These are phyloP conservation scores for Himalopsyche japonica DNA, from an alignment of 2,888 invertebrate species.

Conservation along the genomic window DNA sequence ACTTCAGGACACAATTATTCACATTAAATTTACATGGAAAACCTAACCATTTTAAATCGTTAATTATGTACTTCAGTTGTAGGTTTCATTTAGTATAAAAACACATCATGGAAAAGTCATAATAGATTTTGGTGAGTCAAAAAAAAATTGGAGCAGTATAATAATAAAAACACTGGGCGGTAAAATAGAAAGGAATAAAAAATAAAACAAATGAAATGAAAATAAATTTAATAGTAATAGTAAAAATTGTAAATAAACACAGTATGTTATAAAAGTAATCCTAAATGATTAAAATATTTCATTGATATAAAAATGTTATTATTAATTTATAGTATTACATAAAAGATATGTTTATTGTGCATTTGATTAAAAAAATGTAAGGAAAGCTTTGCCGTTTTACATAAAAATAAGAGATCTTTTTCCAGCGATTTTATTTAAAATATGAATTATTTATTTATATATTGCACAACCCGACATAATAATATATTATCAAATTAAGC, in stretches of 20 bases:
- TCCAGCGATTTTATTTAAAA: background rate
- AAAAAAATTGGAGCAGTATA: background rate
- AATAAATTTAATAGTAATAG: slow-evolving; percentile 40
- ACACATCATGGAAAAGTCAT: no score
- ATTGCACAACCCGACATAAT: background rate
- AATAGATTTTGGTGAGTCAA: no score
- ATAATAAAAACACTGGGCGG: background rate
- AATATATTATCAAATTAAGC: background rate
- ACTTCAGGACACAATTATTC: background rate
- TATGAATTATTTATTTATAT: background rate
- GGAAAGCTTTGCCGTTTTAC: background rate
- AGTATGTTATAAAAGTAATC: background rate
- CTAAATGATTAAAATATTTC: background rate
- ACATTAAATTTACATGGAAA: background rate
- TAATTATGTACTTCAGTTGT: no score
- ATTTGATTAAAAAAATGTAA: background rate
- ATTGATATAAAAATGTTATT: background rate
- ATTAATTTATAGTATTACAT: background rate
- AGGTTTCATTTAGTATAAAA: no score
- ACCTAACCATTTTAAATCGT: no score
- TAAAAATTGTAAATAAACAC: slow-evolving; percentile 43
- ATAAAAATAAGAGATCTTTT: background rate
- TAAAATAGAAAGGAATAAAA: slow-evolving; percentile 28
- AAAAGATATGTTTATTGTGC: background rate
- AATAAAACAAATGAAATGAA: slow-evolving; percentile 31